Evolutionary conservation across 30 jellyfish, hydroid and myxozoan genomes (phyloP).

Genomic region (Sanderia malayensis): DNA sequence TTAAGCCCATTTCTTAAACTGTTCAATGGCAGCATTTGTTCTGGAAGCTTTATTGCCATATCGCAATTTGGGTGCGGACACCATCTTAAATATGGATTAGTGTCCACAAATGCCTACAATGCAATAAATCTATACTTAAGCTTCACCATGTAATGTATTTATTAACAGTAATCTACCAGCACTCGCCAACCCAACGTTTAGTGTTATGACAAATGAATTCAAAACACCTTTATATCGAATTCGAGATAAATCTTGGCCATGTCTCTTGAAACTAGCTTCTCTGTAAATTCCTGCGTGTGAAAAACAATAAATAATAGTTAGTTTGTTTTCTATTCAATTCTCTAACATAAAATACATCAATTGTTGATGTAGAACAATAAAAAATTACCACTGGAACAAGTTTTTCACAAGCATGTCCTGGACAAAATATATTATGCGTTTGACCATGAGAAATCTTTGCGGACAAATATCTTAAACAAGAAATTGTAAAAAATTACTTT

Average conservation of each 20-base stretch:
- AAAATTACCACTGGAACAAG: conserved; percentile 78
- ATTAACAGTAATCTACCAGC: no score
- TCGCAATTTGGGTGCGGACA: conserved; percentile 70
- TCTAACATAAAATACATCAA: background rate
- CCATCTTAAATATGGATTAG: conserved; percentile 67
- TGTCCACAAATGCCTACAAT: conserved; percentile 77
- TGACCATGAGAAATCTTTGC: conserved; percentile 53
- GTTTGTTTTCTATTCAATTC: no score
- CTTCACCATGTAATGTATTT: no score
- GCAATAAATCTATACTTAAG: no score
- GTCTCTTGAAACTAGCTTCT: conserved; percentile 59
- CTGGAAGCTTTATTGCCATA: conserved; percentile 56
- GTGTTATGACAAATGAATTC: no score
- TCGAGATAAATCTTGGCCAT: conserved; percentile 63
- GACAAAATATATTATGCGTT: conserved; percentile 63
- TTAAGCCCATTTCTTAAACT: background rate
- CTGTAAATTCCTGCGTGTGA: conserved; percentile 53
- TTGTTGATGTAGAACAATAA: no score
- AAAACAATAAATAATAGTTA: background rate
- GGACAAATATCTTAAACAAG: conserved; percentile 40
- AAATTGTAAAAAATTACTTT: no score
- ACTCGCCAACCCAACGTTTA: no score
- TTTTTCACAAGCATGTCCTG: conserved; percentile 56
- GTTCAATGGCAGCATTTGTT: conserved; percentile 2
- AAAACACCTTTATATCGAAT: conserved; percentile 73